Evolutionary conservation across 2,888 invertebrate species (phyloP), one percentile per base, ranked within the genome.

Genomic region (Sycophila texana): DNA sequence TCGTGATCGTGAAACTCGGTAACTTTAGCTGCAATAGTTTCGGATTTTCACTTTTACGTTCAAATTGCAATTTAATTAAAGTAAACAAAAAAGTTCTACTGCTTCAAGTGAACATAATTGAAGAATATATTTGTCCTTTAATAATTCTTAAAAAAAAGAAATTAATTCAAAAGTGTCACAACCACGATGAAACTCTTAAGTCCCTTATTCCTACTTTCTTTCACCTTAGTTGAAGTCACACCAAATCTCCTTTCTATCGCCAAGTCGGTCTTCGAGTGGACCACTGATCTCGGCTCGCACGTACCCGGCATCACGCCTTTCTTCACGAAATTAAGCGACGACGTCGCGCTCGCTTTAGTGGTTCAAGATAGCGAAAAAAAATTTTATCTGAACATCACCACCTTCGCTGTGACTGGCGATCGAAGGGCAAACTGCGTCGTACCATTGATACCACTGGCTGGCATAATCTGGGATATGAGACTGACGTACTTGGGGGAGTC

Each of bases 231-330:
- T 57, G 18, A 57, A 70, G 39, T 39, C 5, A 5, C 14, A 51
- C 18, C 51, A 4, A 30, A 1, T 39, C 13, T 14, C 7, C 39
- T 30, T 1, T 16, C 18, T 5, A 60, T 20, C 30, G 14, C 20
- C 49, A 26, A n/a, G 5, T 49, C 22, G 26, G 39, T 39, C 7
- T 2, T 39, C 16, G 53, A 63, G 22, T 73, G 73, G 73, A 55
- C 60, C 4, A n/a, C 65, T 0, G 7, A 20, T 16, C 20, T 73
- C 18, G 73, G 55, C 18, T 13, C 53, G 2, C 73, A 73, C 10
- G 16, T 18, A 7, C 73, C 73, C 4, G 73, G 63, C 1, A 55
- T 73, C 22, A 73, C 73, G 13, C 63, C 57, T 2, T 18, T 63
- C 2, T 63, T 63, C 20, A 12, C 55, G 4, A 53, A 65, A 39